Conservation (phyloP, 2,797 vertebrate genomes). For the Mus caroli region DNA sequence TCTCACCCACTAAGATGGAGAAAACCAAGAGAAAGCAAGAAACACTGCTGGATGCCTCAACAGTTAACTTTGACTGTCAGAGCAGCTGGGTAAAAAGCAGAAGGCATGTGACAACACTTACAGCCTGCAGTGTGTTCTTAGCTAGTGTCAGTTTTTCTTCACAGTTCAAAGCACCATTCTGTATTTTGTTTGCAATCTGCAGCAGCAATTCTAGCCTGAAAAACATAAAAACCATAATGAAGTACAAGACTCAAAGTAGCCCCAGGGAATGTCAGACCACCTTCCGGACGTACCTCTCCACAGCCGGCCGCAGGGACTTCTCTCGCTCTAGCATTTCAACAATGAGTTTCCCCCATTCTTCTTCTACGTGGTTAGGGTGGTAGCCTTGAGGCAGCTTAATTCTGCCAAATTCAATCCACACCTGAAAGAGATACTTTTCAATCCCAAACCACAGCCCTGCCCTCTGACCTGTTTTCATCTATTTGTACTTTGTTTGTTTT, state of each 20-base stretch:
- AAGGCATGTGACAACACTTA: conserved; percentile 88
- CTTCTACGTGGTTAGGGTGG: conserved; percentile 98
- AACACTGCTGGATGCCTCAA: conserved; percentile 17
- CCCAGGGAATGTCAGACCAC: neutral
- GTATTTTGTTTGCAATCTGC: conserved; percentile 98
- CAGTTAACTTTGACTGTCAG: neutral
- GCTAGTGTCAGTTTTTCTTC: conserved; percentile 98
- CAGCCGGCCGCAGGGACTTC: conserved; percentile 96
- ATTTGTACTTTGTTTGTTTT: neutral
- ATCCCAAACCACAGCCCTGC: conserved; percentile 36
- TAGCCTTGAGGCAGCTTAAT: conserved; percentile 96
- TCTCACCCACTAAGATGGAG: neutral
- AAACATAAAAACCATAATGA: conserved; percentile 17
- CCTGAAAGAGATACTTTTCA: conserved; percentile 86
- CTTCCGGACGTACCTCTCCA: conserved; percentile 92
- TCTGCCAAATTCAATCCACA: conserved; percentile 98
- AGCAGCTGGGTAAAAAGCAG: neutral
- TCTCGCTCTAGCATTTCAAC: conserved; percentile 98
- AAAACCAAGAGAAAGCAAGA: neutral
- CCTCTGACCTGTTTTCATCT: neutral
- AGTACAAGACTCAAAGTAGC: neutral
- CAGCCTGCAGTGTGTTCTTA: conserved; percentile 97
- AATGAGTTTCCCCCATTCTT: conserved; percentile 99
- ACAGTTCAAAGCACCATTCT: conserved; percentile 97
- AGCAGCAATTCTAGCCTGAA: conserved; percentile 95